These are phyloP conservation scores for Solea senegalensis DNA, from an alignment of 2,113 vertebrate species.

Conservation along the genomic window DNA sequence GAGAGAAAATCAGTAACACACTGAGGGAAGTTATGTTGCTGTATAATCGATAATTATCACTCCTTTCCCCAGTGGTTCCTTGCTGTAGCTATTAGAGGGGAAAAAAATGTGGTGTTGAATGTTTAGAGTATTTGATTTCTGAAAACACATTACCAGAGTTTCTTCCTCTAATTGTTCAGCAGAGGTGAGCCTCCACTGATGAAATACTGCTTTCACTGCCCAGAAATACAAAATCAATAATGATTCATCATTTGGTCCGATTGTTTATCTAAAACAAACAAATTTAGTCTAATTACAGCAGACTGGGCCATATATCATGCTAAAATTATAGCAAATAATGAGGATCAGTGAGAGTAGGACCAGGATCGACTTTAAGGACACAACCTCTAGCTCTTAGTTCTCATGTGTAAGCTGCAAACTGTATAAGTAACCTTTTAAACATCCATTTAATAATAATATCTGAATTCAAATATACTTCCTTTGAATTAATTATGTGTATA, in stretches of 20 bases:
- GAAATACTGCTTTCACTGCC: constrained; percentile 40
- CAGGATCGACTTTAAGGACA: neutral
- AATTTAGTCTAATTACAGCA: constrained; percentile 28
- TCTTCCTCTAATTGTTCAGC: constrained; percentile 29
- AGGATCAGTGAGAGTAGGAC: neutral
- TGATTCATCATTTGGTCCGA: constrained; percentile 33
- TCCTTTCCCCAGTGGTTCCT: neutral
- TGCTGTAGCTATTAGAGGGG: neutral
- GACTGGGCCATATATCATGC: constrained; percentile 1
- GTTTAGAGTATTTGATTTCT: constrained; percentile 45
- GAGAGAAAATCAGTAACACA: neutral
- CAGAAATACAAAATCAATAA: constrained; percentile 60
- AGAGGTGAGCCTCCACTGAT: constrained; percentile 15
- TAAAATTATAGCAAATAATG: constrained; percentile 6
- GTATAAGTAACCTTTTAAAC: too few relatives aligned
- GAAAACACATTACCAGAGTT: constrained; percentile 26
- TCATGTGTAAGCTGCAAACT: neutral
- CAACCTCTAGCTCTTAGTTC: neutral
- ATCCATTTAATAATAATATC: too few relatives aligned
- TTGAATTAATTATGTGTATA: too few relatives aligned
- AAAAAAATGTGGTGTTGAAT: constrained; percentile 3
- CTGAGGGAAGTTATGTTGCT: neutral
- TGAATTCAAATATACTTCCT: too few relatives aligned
- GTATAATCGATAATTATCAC: neutral
- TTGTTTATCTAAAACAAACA: constrained; percentile 44